These are phyloP conservation scores for Acanthosepion lycidas DNA, from an alignment of 2,888 invertebrate genomes.

Conservation along the genomic window DNA sequence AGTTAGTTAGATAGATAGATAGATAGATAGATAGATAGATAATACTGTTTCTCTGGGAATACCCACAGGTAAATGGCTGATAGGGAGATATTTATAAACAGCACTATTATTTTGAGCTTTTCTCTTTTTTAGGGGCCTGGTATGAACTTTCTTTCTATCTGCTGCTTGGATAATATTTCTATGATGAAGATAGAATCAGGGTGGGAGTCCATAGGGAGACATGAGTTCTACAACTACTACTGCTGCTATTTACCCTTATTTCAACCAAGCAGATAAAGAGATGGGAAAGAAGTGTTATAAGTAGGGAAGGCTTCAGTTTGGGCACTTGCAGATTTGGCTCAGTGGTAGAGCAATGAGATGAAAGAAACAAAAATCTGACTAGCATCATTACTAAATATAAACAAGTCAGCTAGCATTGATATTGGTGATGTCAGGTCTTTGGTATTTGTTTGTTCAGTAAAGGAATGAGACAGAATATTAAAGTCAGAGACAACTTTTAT, in stretches of 20 bases:
- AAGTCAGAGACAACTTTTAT: too few species aligned
- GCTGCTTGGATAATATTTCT: not conserved
- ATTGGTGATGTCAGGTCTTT: not conserved
- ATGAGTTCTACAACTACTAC: not conserved
- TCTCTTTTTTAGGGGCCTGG: conserved; percentile 33
- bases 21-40: not conserved
- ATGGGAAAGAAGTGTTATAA: not conserved
- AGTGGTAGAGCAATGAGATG: not conserved
- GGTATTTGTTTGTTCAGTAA: too few species aligned
- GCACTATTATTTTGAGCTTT: not conserved
- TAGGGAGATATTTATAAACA: conserved; percentile 11
- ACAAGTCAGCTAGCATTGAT: not conserved
- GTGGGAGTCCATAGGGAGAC: not conserved
- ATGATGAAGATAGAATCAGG: not conserved
- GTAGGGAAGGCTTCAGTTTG: not conserved
- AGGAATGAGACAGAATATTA: too few species aligned
- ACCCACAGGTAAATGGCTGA: conserved; percentile 33
- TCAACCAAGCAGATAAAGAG: not conserved
- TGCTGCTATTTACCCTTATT: not conserved
- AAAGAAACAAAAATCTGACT: not conserved
- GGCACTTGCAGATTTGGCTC: conserved; percentile 2
- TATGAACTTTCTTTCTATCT: not conserved
- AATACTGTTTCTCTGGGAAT: not conserved
- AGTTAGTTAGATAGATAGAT: not conserved
- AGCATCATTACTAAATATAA: not conserved